Conservation (phyloP, 2,797 vertebrate species). For the Hirundo rustica region DNA sequence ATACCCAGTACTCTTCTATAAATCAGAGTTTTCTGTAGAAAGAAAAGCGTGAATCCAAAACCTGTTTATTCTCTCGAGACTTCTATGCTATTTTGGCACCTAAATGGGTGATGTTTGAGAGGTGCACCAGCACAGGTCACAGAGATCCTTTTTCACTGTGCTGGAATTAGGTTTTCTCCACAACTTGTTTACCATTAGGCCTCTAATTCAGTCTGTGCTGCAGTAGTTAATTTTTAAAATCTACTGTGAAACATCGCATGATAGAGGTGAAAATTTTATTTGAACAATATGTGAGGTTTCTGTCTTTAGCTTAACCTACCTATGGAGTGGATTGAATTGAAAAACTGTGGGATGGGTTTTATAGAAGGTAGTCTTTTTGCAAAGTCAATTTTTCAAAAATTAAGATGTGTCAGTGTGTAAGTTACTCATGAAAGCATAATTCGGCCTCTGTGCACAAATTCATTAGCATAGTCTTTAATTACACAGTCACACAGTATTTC, state of each 20-base stretch:
- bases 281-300: neutral
- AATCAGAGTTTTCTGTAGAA: neutral
- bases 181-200: neutral
- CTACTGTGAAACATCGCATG: neutral
- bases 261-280: neutral
- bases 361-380: neutral
- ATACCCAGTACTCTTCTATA: neutral
- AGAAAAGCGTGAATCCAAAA: neutral
- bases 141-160: neutral
- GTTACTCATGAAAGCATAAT: neutral
- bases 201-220: neutral
- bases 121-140: neutral
- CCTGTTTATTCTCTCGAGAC: neutral
- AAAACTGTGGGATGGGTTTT: neutral
- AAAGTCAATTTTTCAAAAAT: neutral
- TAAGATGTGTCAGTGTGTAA: neutral
- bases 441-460: neutral
- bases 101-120: neutral
- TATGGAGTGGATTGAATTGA: neutral
- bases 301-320: neutral
- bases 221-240: neutral
- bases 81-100: neutral
- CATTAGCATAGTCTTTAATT: slow-evolving; percentile 25
- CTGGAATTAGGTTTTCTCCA: neutral
- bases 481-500: neutral